Conservation (phyloP, 2,888 invertebrate genomes). For the Eilema griseolum region DNA sequence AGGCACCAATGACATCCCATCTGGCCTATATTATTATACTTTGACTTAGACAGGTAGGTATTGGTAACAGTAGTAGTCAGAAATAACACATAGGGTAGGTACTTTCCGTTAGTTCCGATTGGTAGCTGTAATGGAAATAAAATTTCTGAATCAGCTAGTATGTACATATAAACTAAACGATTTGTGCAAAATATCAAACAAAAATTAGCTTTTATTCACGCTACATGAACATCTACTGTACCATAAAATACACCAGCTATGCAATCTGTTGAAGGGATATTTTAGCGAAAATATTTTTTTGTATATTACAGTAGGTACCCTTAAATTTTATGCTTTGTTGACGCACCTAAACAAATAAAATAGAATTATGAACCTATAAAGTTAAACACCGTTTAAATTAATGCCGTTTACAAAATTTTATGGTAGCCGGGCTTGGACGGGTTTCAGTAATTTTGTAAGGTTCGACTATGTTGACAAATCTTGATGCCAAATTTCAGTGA, state of each 20-base stretch:
- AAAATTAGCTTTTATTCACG: not conserved
- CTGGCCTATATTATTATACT: no score
- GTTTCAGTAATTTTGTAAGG: constrained; percentile 18
- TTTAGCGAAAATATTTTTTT: constrained; percentile 1
- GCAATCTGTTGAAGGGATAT: constrained; percentile 10
- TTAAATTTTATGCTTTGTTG: constrained; percentile 53
- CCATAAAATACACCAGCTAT: constrained; percentile 4
- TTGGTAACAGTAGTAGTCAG: no score
- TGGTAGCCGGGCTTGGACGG: constrained; percentile 14
- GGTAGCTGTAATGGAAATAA: no score
- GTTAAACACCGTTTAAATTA: constrained; percentile 50
- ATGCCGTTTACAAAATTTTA: constrained; percentile 41
- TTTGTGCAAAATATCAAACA: not conserved
- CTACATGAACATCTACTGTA: not conserved
- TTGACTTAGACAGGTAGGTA: no score
- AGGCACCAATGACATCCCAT: no score
- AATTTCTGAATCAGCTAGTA: no score
- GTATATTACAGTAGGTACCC: constrained; percentile 1
- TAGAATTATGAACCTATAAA: constrained; percentile 58
- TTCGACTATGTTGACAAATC: not conserved
- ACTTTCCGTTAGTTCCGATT: no score
- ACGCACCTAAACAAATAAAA: constrained; percentile 60
- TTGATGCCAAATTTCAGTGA: no score
- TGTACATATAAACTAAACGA: no score
- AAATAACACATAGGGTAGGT: no score